These are phyloP conservation scores for Drosophila meridionalis DNA, from an alignment of 2,888 invertebrate species.

Conservation along the genomic window DNA sequence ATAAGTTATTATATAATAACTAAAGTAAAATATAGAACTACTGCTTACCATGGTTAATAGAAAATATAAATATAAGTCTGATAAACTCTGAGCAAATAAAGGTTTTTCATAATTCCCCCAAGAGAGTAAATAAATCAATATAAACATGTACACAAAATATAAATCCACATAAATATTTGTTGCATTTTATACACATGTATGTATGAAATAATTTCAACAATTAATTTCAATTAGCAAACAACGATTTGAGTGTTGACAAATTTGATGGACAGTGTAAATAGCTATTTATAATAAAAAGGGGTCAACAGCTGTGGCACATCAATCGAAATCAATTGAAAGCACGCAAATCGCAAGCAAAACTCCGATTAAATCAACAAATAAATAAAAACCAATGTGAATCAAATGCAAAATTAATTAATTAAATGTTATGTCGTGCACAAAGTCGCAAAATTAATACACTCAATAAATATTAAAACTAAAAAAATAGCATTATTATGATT, in stretches of 20 bases:
- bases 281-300: neutral
- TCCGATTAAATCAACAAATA: neutral
- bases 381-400: slow-evolving; percentile 12
- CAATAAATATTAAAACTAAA: slow-evolving; percentile 18
- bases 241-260: neutral
- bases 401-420: slow-evolving; percentile 18
- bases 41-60: no score
- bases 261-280: neutral
- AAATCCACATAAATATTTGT: neutral
- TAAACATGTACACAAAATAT: neutral
- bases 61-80: no score
- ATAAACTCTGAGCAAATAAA: no score
- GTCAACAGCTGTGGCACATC: neutral
- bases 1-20: no score
- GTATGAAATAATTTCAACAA: neutral
- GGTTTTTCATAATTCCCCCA: no score
- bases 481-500: slow-evolving; percentile 18
- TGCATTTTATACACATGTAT: neutral
- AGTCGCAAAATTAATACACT: slow-evolving; percentile 44
- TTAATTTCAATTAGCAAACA: slow-evolving; percentile 7
- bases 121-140: neutral
- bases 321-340: slow-evolving; percentile 3
- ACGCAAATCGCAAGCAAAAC: slow-evolving; percentile 3
- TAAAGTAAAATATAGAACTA: no score
- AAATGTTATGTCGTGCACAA: slow-evolving; percentile 27